These are phyloP conservation scores for Cataglyphis rosenhaueri DNA, from an alignment of 2,888 invertebrate genomes.

Conservation along the genomic window DNA sequence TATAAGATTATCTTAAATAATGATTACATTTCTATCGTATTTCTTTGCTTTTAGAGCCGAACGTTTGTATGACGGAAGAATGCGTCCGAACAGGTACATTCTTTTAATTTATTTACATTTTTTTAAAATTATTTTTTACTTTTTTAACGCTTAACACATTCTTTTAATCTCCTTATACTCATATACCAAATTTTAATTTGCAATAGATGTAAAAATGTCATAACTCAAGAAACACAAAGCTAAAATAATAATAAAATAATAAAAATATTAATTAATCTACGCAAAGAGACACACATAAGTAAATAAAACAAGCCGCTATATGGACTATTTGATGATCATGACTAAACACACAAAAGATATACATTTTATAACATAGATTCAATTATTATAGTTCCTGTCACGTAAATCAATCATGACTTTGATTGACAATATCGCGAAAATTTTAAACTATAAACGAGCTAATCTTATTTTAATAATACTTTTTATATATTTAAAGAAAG, in stretches of 20 bases:
- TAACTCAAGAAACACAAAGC: background rate
- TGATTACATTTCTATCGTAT: background rate
- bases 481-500: too few species aligned
- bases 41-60: slow-evolving; percentile 75
- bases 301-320: background rate
- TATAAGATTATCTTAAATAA: background rate
- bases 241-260: too few species aligned
- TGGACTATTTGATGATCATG: background rate
- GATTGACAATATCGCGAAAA: background rate
- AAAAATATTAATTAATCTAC: background rate
- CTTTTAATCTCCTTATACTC: background rate
- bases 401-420: background rate
- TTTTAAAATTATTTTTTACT: background rate
- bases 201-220: background rate
- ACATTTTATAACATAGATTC: background rate
- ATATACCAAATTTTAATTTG: background rate
- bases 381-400: background rate
- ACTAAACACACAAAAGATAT: background rate
- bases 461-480: background rate
- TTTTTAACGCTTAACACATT: slow-evolving; percentile 73
- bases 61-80: slow-evolving; percentile 88
- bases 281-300: background rate
- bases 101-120: slow-evolving; percentile 3
- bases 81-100: slow-evolving; percentile 89
- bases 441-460: background rate